Conservation (phyloP, 2,888 invertebrate species). For the Leptodirus hochenwartii region DNA sequence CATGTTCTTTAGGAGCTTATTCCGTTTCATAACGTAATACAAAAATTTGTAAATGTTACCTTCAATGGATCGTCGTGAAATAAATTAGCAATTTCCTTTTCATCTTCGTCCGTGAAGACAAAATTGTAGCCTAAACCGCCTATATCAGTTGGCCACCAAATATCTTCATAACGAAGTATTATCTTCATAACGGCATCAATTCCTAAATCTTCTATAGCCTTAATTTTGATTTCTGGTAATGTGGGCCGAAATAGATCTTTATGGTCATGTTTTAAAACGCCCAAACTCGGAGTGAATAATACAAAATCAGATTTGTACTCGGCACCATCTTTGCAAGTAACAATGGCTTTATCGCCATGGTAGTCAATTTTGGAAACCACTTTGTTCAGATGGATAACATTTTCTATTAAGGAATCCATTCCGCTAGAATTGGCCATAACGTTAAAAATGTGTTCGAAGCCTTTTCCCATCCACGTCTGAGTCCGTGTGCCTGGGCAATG, state of each 20-base stretch:
- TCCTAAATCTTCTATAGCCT: slow-evolving; percentile 33
- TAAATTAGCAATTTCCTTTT: slow-evolving; percentile 9
- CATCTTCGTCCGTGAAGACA: slow-evolving; percentile 8
- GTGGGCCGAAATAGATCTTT: slow-evolving; percentile 31
- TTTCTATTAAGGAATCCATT: too few species aligned
- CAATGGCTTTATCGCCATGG: too few species aligned
- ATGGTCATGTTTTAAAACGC: slow-evolving; percentile 41
- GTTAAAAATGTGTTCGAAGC: too few species aligned
- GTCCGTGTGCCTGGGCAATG: too few species aligned
- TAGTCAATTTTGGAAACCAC: too few species aligned
- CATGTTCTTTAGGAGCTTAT: too few species aligned
- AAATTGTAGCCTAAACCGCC: slow-evolving; percentile 11
- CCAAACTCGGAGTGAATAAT: slow-evolving; percentile 45
- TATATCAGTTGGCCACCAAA: slow-evolving; percentile 39
- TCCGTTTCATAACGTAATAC: too few species aligned
- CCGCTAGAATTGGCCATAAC: too few species aligned
- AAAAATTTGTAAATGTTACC: too few species aligned
- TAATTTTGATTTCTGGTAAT: slow-evolving; percentile 30
- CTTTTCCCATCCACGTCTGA: too few species aligned
- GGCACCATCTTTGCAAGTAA: slow-evolving; percentile 30
- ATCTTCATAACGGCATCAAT: slow-evolving; percentile 47
- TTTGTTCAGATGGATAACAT: too few species aligned
- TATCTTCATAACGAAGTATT: slow-evolving; percentile 35
- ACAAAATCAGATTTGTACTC: slow-evolving; percentile 36
- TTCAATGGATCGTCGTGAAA: slow-evolving; percentile 9